Conservation (phyloP, 1,140 invertebrate genomes). For the Camponotus pennsylvanicus region DNA sequence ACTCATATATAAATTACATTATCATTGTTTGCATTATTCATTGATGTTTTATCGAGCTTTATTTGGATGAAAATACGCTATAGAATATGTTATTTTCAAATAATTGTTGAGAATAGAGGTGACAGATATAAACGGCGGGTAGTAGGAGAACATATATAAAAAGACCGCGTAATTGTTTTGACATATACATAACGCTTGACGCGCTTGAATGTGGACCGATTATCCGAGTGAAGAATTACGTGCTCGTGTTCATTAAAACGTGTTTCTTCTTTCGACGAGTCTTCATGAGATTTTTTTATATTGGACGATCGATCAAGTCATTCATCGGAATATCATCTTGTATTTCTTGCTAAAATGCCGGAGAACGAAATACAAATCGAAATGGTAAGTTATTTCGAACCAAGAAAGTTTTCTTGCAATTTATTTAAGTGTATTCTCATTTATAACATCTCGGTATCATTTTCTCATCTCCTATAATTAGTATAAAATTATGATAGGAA, state of each 20-base stretch:
- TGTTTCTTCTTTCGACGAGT: not conserved
- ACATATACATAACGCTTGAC: constrained; percentile 29
- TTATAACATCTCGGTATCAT: no score
- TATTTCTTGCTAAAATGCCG: constrained; percentile 39
- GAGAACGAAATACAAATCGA: constrained; percentile 61
- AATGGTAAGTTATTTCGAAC: constrained; percentile 57
- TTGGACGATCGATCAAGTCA: not conserved
- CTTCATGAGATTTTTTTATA: not conserved
- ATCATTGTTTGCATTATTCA: not conserved
- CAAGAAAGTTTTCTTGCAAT: not conserved
- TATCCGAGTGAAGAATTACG: not conserved
- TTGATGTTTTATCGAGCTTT: not conserved
- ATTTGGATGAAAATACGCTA: not conserved
- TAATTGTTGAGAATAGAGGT: not conserved
- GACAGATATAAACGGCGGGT: not conserved
- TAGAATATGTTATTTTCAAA: not conserved
- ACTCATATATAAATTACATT: not conserved
- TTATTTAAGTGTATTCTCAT: no score
- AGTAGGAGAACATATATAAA: not conserved
- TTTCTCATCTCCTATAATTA: no score
- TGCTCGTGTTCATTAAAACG: not conserved
- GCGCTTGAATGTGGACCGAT: constrained; percentile 33
- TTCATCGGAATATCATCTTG: no score
- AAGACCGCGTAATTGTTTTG: not conserved
- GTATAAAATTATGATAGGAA: no score